phyloP scores from a whole-genome alignment of 2,113 vertebrate species.

The Perccottus glenii region DNA sequence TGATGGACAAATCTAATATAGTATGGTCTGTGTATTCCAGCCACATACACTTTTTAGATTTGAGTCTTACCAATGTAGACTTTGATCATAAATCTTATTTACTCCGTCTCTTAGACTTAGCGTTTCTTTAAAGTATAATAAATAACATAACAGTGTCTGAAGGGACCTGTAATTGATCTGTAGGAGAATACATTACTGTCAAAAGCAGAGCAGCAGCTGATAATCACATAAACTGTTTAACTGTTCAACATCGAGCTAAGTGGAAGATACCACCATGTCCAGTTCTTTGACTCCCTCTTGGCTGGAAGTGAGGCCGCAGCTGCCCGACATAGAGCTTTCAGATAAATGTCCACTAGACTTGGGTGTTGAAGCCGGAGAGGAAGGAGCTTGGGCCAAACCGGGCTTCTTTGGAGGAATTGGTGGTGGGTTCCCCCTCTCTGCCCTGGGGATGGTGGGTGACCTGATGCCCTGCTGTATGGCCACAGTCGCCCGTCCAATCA shows the following conservation, averaged over 20 bases:
- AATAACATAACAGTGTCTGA: conserved; percentile 60
- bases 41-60: conserved; percentile 16
- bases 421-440: conserved; percentile 91
- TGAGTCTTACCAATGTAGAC: conserved; percentile 7
- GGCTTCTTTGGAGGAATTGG: conserved; percentile 98
- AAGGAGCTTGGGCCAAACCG: conserved; percentile 87
- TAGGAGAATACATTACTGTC: conserved; percentile 12
- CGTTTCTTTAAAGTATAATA: conserved; percentile 37
- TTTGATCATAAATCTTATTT: conserved; percentile 11
- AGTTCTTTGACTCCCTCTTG: conserved; percentile 88
- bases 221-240: neutral
- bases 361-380: conserved; percentile 73
- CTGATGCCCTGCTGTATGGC: conserved; percentile 85
- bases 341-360: conserved; percentile 77
- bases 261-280: conserved; percentile 89
- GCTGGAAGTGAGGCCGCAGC: conserved; percentile 80
- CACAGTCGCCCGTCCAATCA: conserved; percentile 79
- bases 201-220: conserved; percentile 33
- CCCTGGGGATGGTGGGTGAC: conserved; percentile 89
- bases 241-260: conserved; percentile 67
- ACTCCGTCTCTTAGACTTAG: conserved; percentile 3
- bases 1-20: neutral
- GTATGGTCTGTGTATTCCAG: neutral
- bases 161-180: conserved; percentile 34
- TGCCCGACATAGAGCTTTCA: conserved; percentile 76